Evolutionary conservation across 2,888 invertebrate species (phyloP), one percentile per base, ranked within the genome.

Genomic region (Parnassius apollo): DNA sequence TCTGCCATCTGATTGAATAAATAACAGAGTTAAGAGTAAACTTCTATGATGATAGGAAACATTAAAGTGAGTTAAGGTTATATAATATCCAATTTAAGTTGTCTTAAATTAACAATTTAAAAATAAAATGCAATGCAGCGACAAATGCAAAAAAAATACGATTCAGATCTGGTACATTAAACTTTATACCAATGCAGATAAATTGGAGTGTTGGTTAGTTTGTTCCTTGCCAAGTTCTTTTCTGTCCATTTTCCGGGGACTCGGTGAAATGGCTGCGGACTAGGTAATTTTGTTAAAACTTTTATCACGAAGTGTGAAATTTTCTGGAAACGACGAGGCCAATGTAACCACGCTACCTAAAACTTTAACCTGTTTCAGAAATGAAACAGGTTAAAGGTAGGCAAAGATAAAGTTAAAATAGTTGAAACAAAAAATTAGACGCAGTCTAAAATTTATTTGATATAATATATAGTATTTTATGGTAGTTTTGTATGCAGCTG

Each of bases 251-350:
- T 81, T 80, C 77, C 78, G 83, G 81, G 85, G 83, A 82, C 81
- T 78, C 75, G 74, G 83, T 78, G 77, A 82, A 87, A 88, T 83
- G 85, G 85, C 81, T 79, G 81, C 77, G 82, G 83, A 84, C 85
- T 81, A 83, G 86, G 87, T 89, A 89, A 90, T 90, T 86, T 87
- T 86, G 89, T 90, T 90, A 90, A 90, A 90, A 90, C 85, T 90
- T 89, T 88, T 87, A 89, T 88, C 87, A 82, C 83, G 83, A 85
- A 88, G 87, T 89, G 88, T 85, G 85, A 88, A 87, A 86, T 85
- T 89, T 84, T 82, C 83, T 80, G 80, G 78, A 80, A 83, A 77
- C 79, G 74, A 76, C 77, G 79, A 76, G 77, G 76, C 78, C 81
- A 79, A 74, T 78, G 80, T 79, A 74, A 76, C 84, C 76, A 72